phyloP scores from a whole-genome alignment of 2,888 invertebrate species.

The Exocentrus adspersus region DNA sequence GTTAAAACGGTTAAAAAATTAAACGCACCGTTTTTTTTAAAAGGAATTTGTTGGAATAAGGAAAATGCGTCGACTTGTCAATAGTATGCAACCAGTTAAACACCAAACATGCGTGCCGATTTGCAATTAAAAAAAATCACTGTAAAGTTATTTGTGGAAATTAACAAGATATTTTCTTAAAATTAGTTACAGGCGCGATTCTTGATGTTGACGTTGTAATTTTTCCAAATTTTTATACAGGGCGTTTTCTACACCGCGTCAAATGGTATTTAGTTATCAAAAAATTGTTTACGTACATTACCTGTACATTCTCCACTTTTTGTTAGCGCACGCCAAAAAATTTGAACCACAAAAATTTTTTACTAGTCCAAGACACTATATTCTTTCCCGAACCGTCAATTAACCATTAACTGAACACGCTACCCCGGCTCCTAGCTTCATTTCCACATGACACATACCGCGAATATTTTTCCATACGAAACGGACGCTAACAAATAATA shows the following conservation, averaged over 20 bases:
- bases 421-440: not conserved
- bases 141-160: no score
- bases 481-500: no score
- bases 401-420: not conserved
- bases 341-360: no score
- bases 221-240: no score
- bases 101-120: not conserved
- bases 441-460: not conserved
- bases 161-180: no score
- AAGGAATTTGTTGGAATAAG: not conserved
- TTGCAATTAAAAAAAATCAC: no score
- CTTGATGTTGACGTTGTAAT: no score
- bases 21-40: no score
- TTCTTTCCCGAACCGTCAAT: not conserved
- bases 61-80: not conserved
- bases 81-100: constrained; percentile 5
- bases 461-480: not conserved
- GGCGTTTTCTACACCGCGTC: no score
- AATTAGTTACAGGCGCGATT: no score
- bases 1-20: not conserved
- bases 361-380: no score
- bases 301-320: not conserved
- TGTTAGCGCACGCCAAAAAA: not conserved
- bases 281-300: not conserved
- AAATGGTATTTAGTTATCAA: no score